These are phyloP conservation scores for Dicentrarchus labrax DNA, from an alignment of 2,113 vertebrate genomes.

Conservation along the genomic window DNA sequence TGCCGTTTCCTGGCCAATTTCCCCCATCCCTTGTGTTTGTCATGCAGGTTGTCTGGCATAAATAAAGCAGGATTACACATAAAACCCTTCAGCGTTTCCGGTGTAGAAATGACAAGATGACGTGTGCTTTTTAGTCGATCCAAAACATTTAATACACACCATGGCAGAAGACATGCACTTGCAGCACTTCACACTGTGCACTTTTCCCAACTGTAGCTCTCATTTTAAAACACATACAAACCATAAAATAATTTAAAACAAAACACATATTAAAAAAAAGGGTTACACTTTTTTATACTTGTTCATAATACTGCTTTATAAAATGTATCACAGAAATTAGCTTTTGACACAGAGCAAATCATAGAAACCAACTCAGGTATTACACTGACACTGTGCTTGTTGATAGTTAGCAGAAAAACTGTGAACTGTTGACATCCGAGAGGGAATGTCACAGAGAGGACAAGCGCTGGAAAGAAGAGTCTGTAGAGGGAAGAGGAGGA, in stretches of 20 bases:
- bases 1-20: background rate
- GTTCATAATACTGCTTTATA: constrained; percentile 71
- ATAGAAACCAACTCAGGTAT: constrained; percentile 61
- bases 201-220: constrained; percentile 54
- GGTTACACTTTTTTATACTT: constrained; percentile 69
- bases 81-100: constrained; percentile 21
- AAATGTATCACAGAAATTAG: constrained; percentile 77
- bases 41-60: constrained; percentile 4
- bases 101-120: constrained; percentile 51
- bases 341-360: constrained; percentile 76
- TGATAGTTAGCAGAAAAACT: constrained; percentile 69
- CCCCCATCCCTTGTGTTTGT: constrained; percentile 25
- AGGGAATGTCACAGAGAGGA: constrained; percentile 63
- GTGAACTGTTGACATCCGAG: constrained; percentile 58
- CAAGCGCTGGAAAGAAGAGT: constrained; percentile 50
- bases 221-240: constrained; percentile 72
- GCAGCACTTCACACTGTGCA: constrained; percentile 63
- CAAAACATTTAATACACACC: constrained; percentile 82
- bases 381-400: constrained; percentile 77
- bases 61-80: constrained; percentile 35
- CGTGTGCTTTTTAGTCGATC: constrained; percentile 45
- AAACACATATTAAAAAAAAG: constrained; percentile 70
- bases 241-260: constrained; percentile 76
- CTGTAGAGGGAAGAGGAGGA: constrained; percentile 23
- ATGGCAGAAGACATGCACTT: constrained; percentile 79